Percentiles rank a stretch among this genome's conserved stretches.
These are phyloP conservation scores for Petrocephalus microphthalmus DNA, from an alignment of 2,113 vertebrate species.

Conservation along the genomic window DNA sequence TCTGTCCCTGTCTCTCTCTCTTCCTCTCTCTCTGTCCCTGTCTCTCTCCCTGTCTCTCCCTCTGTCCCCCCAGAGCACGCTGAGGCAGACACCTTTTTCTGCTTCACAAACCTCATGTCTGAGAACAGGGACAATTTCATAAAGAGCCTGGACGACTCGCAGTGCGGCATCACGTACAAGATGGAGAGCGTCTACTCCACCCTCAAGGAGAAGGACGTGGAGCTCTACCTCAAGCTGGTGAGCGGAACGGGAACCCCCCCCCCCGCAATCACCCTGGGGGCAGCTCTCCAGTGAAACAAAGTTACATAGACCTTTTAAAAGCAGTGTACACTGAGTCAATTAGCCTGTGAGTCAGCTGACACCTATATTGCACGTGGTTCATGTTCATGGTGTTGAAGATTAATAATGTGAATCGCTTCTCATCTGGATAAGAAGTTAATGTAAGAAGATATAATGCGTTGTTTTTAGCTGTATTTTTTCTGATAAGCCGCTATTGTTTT, in stretches of 20 bases:
- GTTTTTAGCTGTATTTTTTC: neutral
- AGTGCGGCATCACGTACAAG: conserved; percentile 94
- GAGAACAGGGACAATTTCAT: conserved; percentile 99
- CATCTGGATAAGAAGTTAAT: neutral
- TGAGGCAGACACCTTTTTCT: conserved; percentile 94
- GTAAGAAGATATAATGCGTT: neutral
- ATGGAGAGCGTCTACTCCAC: conserved; percentile 96
- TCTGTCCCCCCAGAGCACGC: conserved; percentile 79
- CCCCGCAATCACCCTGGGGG: neutral
- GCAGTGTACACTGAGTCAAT: neutral
- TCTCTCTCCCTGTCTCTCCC: neutral
- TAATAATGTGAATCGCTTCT: neutral
- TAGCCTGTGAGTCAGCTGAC: no score
- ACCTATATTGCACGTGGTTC: no score
- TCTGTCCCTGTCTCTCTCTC: neutral
- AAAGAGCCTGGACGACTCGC: conserved; percentile 93
- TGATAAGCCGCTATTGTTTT: neutral
- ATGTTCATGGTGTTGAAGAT: neutral
- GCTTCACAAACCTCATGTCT: conserved; percentile 95
- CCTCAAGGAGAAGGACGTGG: conserved; percentile 83
- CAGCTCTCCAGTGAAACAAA: neutral
- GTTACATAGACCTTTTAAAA: neutral
- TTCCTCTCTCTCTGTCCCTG: neutral
- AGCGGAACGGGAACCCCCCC: conserved; percentile 28
- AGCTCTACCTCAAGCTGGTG: conserved; percentile 89